Conservation (phyloP, 2,113 vertebrate genomes). For the Melanerpes aurifrons region DNA sequence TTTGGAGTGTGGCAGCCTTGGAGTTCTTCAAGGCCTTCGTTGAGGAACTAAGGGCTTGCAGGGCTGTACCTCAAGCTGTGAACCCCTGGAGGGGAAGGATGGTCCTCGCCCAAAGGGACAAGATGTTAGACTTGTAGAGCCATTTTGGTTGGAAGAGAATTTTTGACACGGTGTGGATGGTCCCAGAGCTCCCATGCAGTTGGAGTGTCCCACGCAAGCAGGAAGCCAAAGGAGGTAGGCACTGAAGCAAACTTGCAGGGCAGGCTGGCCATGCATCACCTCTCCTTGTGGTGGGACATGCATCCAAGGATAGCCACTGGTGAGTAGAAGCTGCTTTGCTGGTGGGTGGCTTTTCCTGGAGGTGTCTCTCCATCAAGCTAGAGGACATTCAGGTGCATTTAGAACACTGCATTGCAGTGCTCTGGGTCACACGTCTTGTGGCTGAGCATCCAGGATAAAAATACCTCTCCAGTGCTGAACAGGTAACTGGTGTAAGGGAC, state of each 20-base stretch:
- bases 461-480: not conserved
- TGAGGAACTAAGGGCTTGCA: not conserved
- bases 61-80: fast-evolving
- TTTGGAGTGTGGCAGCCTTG: not conserved
- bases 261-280: not conserved
- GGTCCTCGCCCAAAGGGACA: not conserved
- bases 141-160: no score
- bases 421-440: fast-evolving
- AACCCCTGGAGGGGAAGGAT: not conserved
- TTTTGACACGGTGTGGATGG: not conserved
- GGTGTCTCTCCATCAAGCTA: not conserved
- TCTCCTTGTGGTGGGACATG: not conserved
- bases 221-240: not conserved
- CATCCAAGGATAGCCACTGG: fast-evolving
- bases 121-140: not conserved
- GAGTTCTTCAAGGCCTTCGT: not conserved
- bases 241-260: not conserved
- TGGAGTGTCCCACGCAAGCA: not conserved
- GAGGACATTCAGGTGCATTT: fast-evolving
- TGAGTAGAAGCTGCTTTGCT: not conserved
- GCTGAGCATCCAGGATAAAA: not conserved
- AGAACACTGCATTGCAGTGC: not conserved
- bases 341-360: not conserved
- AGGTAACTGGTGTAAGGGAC: not conserved
- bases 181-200: not conserved